Conservation (phyloP, 2,888 invertebrate genomes). For the Allacma fusca region DNA sequence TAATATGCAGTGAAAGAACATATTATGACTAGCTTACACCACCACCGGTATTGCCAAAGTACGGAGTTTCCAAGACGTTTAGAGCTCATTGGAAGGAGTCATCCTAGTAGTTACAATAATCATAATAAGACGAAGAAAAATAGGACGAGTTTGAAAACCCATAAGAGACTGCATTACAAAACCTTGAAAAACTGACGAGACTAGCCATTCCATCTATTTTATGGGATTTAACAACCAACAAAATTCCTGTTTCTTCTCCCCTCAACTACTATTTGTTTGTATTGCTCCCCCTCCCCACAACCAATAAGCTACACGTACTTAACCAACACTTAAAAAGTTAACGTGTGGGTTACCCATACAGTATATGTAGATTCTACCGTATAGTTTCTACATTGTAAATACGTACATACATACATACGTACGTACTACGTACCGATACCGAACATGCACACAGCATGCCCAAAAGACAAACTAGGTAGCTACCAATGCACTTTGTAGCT, state of each 20-base stretch:
- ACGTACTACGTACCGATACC: background rate
- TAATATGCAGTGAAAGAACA: background rate
- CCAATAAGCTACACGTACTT: background rate
- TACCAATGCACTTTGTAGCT: background rate
- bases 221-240: slow-evolving; percentile 7
- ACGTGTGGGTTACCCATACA: no score
- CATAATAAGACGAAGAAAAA: background rate
- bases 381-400: no score
- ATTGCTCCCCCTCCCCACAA: background rate
- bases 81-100: background rate
- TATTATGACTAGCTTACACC: background rate
- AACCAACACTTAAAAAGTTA: background rate
- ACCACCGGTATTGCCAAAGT: background rate
- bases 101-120: background rate
- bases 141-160: slow-evolving; percentile 12
- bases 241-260: slow-evolving; percentile 7
- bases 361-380: no score
- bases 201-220: slow-evolving; percentile 6
- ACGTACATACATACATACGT: background rate
- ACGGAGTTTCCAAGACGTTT: background rate
- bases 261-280: background rate
- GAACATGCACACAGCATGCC: no score
- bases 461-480: background rate
- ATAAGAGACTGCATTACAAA: background rate
- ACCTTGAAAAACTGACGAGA: background rate